These are phyloP conservation scores for Blennius ocellaris DNA, from an alignment of 2,113 vertebrate genomes.

Conservation along the genomic window DNA sequence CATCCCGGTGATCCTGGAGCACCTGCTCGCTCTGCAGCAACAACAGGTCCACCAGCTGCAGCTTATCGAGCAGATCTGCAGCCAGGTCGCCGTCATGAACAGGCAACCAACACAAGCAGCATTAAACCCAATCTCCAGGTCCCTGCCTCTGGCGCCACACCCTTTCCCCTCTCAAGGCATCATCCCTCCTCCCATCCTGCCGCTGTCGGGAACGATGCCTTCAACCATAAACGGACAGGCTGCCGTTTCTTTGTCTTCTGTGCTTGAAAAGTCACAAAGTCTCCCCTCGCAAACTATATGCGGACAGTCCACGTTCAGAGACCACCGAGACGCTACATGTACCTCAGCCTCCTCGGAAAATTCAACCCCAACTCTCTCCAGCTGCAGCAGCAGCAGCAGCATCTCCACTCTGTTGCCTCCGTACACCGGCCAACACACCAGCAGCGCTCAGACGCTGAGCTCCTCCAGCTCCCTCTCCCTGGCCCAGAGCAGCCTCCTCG, in stretches of 20 bases:
- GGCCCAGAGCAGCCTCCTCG: conserved; percentile 85
- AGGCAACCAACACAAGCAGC: conserved; percentile 85
- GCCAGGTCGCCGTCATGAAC: conserved; percentile 94
- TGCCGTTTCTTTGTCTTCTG: conserved; percentile 69
- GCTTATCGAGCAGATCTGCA: conserved; percentile 98
- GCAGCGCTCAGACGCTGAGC: conserved; percentile 80
- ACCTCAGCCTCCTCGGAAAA: conserved; percentile 80
- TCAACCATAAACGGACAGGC: conserved; percentile 80
- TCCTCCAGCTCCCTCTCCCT: conserved; percentile 84
- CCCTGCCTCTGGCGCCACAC: conserved; percentile 73
- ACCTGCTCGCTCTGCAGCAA: conserved; percentile 93
- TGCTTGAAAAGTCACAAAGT: conserved; percentile 82
- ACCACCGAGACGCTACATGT: conserved; percentile 56
- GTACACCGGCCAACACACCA: conserved; percentile 72
- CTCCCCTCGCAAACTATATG: conserved; percentile 81
- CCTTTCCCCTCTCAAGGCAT: conserved; percentile 85
- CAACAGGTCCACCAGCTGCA: conserved; percentile 98
- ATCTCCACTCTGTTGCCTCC: conserved; percentile 81
- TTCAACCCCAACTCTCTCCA: conserved; percentile 72
- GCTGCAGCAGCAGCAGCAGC: conserved; percentile 63
- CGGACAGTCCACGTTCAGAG: conserved; percentile 79
- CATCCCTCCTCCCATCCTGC: conserved; percentile 82
- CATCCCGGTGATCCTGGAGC: conserved; percentile 95
- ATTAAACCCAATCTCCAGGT: conserved; percentile 81
- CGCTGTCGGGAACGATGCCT: conserved; percentile 85